These are phyloP conservation scores for Scrobipalpa costella DNA, from an alignment of 2,888 invertebrate genomes.

Conservation along the genomic window DNA sequence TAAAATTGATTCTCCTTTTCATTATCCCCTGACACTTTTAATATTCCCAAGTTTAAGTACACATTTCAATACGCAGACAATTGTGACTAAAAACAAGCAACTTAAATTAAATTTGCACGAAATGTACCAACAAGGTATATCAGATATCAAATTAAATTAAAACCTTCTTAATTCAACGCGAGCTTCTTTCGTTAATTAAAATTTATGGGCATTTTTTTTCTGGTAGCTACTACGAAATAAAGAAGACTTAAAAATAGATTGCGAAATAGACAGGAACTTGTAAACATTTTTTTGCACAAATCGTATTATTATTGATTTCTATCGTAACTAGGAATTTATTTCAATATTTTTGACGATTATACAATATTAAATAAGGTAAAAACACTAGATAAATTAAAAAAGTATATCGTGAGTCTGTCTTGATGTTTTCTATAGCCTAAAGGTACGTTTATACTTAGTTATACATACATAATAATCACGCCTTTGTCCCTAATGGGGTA, in stretches of 20 bases:
- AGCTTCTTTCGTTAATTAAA: slow-evolving; percentile 15
- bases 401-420: too few relatives aligned
- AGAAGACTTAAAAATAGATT: background rate
- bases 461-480: too few relatives aligned
- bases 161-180: slow-evolving; percentile 2
- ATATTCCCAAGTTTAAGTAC: too few relatives aligned
- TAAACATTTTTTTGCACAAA: background rate
- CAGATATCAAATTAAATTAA: slow-evolving; percentile 3
- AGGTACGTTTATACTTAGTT: too few relatives aligned
- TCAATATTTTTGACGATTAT: too few relatives aligned
- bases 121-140: background rate
- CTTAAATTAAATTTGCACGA: slow-evolving; percentile 9
- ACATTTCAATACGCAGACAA: background rate
- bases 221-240: background rate
- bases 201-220: slow-evolving; percentile 5
- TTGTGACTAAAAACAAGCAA: background rate
- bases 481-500: too few relatives aligned
- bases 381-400: too few relatives aligned
- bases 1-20: background rate
- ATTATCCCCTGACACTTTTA: background rate
- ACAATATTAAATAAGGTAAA: too few relatives aligned
- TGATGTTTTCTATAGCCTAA: too few relatives aligned
- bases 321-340: too few relatives aligned
- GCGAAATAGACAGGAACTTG: background rate
- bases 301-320: too few relatives aligned